Base-by-base conservation (phyloP, 2,888 invertebrate species). In the Oeneis ivallda region DNA sequence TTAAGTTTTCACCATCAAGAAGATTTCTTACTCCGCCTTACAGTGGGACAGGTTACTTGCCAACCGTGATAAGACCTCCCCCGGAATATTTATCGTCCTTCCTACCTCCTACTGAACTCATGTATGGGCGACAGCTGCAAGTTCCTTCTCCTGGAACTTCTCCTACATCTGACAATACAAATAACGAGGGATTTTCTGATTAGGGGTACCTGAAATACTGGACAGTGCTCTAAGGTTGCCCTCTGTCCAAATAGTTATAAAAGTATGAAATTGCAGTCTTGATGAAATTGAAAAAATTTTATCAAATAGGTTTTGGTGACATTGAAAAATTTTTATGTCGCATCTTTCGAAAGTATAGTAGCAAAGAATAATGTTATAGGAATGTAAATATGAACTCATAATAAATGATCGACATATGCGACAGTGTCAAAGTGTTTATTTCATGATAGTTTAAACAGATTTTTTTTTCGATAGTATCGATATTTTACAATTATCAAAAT, bases 11-110 rank as follows among this genome's bases (percentile, higher is more conserved):
- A 5, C 92, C 94, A 0, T 94, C 95, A n/a, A 93, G 96, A 77
- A 92, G 96, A 67, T 96, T 97, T 82, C 86, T 97, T 0, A 94
- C 96, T 0, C 96, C 96, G 0, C 96, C 96, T 0, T 96, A 96
- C 80, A 94, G 96, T 15, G 96, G 96, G 5, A 96, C 96, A 0
- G 96, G 96, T 0, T 97, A 96, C 79, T 84, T 97, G 61, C 95
- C 96, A 0, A 96, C 96, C 0, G 95, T 97, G 26, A 95, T 96
- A 70, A 80, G 86, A 70, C 93, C 89, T 11, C 92, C 92, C n/a
- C 92, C 92, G 0, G 92, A 92, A 57, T 92, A 92, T 47, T 57
- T 92, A 8, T 85, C 90, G 0, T 84, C 88, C 0, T 92, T 92
- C 67, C 79, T 92, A 79, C 91, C 92, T 0, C 92, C 90, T 0